phyloP scores from a whole-genome alignment of 2,888 invertebrate species.

The Yponomeuta cagnagella region DNA sequence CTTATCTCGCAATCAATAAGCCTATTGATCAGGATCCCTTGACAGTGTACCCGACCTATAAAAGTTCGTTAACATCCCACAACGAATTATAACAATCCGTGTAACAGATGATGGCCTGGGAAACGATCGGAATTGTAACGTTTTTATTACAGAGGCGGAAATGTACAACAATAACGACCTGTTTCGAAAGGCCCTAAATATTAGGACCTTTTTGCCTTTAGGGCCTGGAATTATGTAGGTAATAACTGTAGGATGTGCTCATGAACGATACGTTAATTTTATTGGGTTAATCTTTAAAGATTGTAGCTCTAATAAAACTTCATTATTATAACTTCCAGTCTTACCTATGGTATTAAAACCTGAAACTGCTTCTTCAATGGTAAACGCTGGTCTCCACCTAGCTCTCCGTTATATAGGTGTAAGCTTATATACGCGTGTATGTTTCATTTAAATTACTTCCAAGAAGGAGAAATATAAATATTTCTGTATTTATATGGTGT shows the following conservation, averaged over 20 bases:
- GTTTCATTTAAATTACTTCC: no score
- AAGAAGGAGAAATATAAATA: no score
- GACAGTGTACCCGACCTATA: not conserved
- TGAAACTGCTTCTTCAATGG: no score
- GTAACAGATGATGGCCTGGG: conserved; percentile 26
- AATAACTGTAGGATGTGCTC: not conserved
- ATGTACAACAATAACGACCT: not conserved
- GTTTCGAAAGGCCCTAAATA: not conserved
- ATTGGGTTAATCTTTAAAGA: not conserved
- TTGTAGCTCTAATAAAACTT: not conserved
- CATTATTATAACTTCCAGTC: not conserved
- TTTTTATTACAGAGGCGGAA: not conserved
- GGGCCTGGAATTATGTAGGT: not conserved
- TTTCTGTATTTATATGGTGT: no score
- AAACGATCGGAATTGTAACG: not conserved
- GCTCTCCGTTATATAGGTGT: no score
- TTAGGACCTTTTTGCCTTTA: not conserved
- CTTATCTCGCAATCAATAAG: no score
- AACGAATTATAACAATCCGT: conserved; percentile 43
- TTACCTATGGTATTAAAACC: no score
- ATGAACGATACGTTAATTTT: no score
- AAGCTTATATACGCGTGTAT: no score
- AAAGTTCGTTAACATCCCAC: conserved; percentile 28
- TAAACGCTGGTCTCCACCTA: no score
- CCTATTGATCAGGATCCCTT: not conserved